Percentiles rank a stretch among this genome's conserved stretches.
Evolutionary conservation across 2,888 invertebrate genomes (phyloP).

Genomic region (Sylvicola fuscatus): DNA sequence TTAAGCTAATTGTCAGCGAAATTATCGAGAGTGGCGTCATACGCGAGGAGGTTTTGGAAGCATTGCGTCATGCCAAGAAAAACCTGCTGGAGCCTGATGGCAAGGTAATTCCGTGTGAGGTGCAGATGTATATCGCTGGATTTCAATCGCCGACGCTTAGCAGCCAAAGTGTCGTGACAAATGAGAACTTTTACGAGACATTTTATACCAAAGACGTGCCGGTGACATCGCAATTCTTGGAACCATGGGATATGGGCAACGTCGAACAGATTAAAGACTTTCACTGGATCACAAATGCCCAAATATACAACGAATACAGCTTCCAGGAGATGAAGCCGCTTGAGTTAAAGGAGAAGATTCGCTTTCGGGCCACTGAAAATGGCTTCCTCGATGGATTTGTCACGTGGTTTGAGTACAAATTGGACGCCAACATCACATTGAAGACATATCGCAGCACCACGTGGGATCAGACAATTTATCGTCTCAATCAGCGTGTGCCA

Average conservation of each 20-base stretch:
- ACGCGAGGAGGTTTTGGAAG: constrained; percentile 49
- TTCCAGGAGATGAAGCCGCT: constrained; percentile 26
- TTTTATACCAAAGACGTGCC: constrained; percentile 19
- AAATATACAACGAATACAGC: constrained; percentile 41
- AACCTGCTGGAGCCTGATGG: constrained; percentile 30
- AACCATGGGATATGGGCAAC: constrained; percentile 51
- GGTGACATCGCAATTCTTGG: constrained; percentile 17
- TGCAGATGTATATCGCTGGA: constrained; percentile 40
- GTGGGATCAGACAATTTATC: constrained; percentile 64
- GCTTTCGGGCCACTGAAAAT: constrained; percentile 24
- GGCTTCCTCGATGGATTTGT: constrained; percentile 42
- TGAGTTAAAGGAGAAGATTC: constrained; percentile 15
- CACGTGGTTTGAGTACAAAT: constrained; percentile 52
- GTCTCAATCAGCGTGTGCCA: constrained; percentile 26
- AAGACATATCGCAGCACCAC: constrained; percentile 28
- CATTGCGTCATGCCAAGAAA: constrained; percentile 46
- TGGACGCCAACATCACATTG: constrained; percentile 44
- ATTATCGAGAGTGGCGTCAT: constrained; percentile 61
- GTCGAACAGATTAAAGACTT: constrained; percentile 32
- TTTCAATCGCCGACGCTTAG: constrained; percentile 33
- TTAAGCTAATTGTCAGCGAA: constrained; percentile 49
- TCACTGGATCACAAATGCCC: constrained; percentile 35
- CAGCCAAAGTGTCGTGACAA: constrained; percentile 21
- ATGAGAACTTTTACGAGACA: constrained; percentile 5
- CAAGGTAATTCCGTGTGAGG: constrained; percentile 37